Conservation (phyloP, 1,140 invertebrate species). For the Drosophila albomicans region DNA sequence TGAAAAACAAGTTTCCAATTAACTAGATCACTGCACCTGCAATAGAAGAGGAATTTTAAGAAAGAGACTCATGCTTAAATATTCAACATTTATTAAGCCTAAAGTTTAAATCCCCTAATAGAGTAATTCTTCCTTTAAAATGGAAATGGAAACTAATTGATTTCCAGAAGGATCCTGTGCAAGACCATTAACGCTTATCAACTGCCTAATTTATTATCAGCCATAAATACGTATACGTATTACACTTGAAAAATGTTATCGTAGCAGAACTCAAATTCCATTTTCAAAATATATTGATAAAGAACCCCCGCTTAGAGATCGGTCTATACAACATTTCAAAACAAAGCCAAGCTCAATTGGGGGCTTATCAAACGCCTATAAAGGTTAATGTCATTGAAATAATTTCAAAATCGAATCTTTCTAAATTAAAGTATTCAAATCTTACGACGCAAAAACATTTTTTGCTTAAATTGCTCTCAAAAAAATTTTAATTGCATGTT, state of each 20-base stretch:
- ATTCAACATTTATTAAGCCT: slow-evolving; percentile 1
- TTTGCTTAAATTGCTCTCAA: not conserved
- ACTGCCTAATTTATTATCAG: not conserved
- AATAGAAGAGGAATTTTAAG: not conserved
- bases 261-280: slow-evolving; percentile 13
- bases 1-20: slow-evolving; percentile 13
- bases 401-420: slow-evolving; percentile 4
- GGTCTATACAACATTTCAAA: slow-evolving; percentile 8
- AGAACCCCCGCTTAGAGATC: slow-evolving; percentile 13
- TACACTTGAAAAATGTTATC: slow-evolving; percentile 9
- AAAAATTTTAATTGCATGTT: not conserved
- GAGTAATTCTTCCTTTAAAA: too few species aligned
- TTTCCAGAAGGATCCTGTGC: not conserved
- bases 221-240: not conserved
- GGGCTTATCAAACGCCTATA: slow-evolving; percentile 15
- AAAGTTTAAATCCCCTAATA: not conserved
- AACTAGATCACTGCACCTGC: slow-evolving; percentile 11
- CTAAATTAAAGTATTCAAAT: slow-evolving; percentile 7
- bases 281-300: slow-evolving; percentile 7
- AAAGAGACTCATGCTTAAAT: not conserved
- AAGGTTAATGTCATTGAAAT: slow-evolving; percentile 25
- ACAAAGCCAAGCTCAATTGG: slow-evolving; percentile 12
- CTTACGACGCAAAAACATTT: slow-evolving; percentile 12
- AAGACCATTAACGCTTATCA: not conserved
- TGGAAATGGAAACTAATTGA: not conserved